A percentile compares a stretch with the other conserved stretches of the same genome.
Evolutionary conservation across 2,888 invertebrate species (phyloP).

Genomic region (Aphodius granarius): DNA sequence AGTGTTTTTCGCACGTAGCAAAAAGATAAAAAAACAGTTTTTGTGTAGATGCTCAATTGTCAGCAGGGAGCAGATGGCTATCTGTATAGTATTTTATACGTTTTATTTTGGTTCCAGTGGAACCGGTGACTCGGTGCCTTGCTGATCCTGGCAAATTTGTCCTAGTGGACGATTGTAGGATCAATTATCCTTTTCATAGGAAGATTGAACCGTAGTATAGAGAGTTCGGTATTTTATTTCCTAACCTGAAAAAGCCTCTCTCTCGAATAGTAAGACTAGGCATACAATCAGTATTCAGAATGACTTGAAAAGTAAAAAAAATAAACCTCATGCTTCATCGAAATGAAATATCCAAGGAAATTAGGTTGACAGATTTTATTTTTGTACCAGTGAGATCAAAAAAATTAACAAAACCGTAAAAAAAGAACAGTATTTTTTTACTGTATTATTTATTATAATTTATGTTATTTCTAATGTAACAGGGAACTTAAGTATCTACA

Average conservation of each 20-base stretch:
- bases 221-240: not conserved
- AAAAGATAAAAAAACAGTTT: too few species aligned
- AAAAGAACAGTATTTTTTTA: not conserved
- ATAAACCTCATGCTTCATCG: constrained; percentile 10
- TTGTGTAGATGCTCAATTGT: constrained; percentile 31
- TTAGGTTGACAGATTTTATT: constrained; percentile 4
- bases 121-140: constrained; percentile 36
- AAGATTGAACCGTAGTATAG: not conserved
- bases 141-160: constrained; percentile 15
- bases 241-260: not conserved
- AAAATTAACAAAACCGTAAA: not conserved
- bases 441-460: not conserved
- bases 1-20: constrained; percentile 21
- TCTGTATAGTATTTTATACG: constrained; percentile 27
- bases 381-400: not conserved
- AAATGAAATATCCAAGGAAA: constrained; percentile 21
- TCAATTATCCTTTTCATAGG: not conserved
- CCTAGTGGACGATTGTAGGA: constrained; percentile 13
- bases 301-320: constrained; percentile 14
- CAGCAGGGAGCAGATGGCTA: constrained; percentile 28
- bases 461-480: constrained; percentile 1
- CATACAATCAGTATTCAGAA: not conserved
- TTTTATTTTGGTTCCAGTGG: constrained; percentile 36
- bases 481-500: not conserved
- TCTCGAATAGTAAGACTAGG: not conserved